A percentile compares a stretch with the other conserved stretches of the same genome.
Conservation (phyloP, 1,140 invertebrate genomes). For the Drosophila nigrodunni region DNA sequence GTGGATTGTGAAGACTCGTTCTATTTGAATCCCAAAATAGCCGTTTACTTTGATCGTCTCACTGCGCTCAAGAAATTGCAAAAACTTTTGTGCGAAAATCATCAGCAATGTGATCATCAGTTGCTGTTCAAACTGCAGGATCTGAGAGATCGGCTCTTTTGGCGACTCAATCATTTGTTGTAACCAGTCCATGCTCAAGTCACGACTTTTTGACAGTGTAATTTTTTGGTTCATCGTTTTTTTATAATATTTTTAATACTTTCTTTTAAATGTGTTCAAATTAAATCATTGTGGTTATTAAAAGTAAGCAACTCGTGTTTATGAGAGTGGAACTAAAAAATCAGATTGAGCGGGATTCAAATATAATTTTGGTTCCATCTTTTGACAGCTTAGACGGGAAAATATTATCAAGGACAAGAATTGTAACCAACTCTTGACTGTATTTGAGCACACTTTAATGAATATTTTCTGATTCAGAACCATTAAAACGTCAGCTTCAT, state of each 20-base stretch:
- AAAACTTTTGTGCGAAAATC: background rate
- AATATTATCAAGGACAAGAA: too few species aligned
- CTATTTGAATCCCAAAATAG: slow-evolving; percentile 19
- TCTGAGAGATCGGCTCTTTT: slow-evolving; percentile 23
- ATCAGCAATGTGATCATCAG: background rate
- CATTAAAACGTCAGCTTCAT: too few species aligned
- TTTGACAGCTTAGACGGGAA: too few species aligned
- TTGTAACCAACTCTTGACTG: too few species aligned
- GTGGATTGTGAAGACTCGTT: slow-evolving; percentile 26
- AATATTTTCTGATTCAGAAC: too few species aligned
- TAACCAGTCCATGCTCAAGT: background rate
- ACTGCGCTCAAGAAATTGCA: slow-evolving; percentile 43
- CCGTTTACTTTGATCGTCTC: slow-evolving; percentile 37
- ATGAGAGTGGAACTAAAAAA: too few species aligned
- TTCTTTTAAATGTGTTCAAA: background rate
- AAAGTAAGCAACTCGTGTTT: background rate
- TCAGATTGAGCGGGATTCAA: too few species aligned
- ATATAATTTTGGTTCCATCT: too few species aligned
- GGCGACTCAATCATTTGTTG: slow-evolving; percentile 15
- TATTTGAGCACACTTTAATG: too few species aligned
- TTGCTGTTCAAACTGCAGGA: slow-evolving; percentile 26
- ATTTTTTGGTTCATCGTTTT: background rate
- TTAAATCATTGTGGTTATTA: background rate
- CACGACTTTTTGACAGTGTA: too few species aligned
- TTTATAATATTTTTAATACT: slow-evolving; percentile 3